Evolutionary conservation across 92 coral and sea anemone species (phyloP).

Genomic region (Scolanthus callimorphus): DNA sequence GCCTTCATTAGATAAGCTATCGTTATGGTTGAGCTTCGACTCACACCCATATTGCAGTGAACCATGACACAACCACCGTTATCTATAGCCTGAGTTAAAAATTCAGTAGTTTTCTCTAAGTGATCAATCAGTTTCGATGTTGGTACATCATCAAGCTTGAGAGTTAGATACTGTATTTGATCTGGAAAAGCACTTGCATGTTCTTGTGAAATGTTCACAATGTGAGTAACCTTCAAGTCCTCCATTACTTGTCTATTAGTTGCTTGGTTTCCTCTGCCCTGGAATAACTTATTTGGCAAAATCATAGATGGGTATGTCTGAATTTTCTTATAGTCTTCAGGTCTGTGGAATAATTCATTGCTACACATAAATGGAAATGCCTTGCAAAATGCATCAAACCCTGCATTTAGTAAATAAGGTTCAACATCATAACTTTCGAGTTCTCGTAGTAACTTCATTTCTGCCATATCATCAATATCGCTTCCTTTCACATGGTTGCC

Average conservation of each 20-base stretch:
- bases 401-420: constrained; percentile 59
- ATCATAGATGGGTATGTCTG: constrained; percentile 82
- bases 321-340: constrained; percentile 50
- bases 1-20: constrained; percentile 87
- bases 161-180: constrained; percentile 67
- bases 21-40: constrained; percentile 89
- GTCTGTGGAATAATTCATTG: constrained; percentile 33
- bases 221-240: constrained; percentile 75
- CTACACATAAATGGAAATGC: constrained; percentile 87
- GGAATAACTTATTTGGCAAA: constrained; percentile 70
- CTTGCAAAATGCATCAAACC: constrained; percentile 62
- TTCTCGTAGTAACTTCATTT: constrained; percentile 66
- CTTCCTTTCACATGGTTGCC: constrained; percentile 53
- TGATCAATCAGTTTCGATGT: constrained; percentile 67
- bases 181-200: constrained; percentile 89
- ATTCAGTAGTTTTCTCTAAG: constrained; percentile 68
- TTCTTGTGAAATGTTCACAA: constrained; percentile 83
- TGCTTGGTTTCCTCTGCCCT: constrained; percentile 95
- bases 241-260: constrained; percentile 58
- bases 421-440: constrained; percentile 62
- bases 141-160: constrained; percentile 89
- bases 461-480: constrained; percentile 23
- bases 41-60: constrained; percentile 95
- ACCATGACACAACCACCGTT: constrained; percentile 82
- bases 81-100: constrained; percentile 59